phyloP scores from a whole-genome alignment of 2,888 invertebrate genomes.

The Ectropis crepuscularia region DNA sequence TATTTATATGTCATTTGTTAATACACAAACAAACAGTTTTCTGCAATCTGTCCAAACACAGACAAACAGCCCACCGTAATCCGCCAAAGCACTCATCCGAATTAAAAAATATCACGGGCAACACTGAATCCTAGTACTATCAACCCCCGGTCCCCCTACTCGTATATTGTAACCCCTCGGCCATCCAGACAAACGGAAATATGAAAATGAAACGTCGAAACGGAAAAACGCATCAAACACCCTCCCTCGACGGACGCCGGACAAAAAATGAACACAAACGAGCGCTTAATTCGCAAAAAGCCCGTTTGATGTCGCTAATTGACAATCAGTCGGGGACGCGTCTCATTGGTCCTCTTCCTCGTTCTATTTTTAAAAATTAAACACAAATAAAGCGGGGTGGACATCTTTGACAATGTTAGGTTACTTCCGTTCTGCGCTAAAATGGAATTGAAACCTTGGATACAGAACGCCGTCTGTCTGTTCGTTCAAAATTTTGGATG shows the following conservation, averaged over 20 bases:
- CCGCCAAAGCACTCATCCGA: constrained; percentile 38
- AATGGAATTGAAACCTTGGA: background rate
- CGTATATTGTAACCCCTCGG: constrained; percentile 61
- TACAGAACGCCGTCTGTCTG: no score
- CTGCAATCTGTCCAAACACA: constrained; percentile 11
- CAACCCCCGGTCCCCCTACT: constrained; percentile 31
- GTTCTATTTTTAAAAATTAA: constrained; percentile 83
- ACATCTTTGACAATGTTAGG: constrained; percentile 59
- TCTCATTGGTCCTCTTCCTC: constrained; percentile 79
- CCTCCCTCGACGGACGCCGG: constrained; percentile 65
- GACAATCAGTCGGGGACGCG: constrained; percentile 83
- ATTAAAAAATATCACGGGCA: constrained; percentile 41
- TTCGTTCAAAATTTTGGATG: no score
- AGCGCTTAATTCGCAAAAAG: constrained; percentile 84
- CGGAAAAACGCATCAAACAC: constrained; percentile 80
- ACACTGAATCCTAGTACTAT: constrained; percentile 36
- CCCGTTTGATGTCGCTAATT: constrained; percentile 85
- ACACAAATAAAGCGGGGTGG: constrained; percentile 78
- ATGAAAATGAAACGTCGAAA: constrained; percentile 82
- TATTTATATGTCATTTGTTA: background rate
- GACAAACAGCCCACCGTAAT: constrained; percentile 19
- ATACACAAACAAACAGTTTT: background rate
- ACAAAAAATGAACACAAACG: constrained; percentile 82
- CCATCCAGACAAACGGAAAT: constrained; percentile 81
- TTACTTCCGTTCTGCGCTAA: background rate